Base-by-base conservation (phyloP, 2,888 invertebrate species). In the Cheilosia urbana region DNA sequence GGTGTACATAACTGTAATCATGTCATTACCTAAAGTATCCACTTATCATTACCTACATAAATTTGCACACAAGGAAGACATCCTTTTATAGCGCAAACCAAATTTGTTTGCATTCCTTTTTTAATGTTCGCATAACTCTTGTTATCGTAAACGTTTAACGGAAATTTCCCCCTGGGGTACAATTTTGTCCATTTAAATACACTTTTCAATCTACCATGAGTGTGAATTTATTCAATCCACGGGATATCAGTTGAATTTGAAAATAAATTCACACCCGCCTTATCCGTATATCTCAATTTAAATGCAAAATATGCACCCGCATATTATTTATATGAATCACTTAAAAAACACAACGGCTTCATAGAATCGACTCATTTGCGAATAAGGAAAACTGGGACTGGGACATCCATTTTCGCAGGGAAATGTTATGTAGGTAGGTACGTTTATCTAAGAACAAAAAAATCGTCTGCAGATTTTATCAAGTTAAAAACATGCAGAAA, bases 401-500 rank as follows among this genome's bases (percentile, higher is more conserved):
- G 15, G 4, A 51, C 21, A 51, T 2, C 4, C 13, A 2, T 24
- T 21, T 17, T 17, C 1, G 3, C 49, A 19, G 17, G 17, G 21
- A 13, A 21, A 2, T 15, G 13, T 9, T 21, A 4, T n/a, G 13
- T 19, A 21, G 17, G 47, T 1, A 9, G 4, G 7, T 7, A 7
- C 9, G 0, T 13, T 30, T 47, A 47, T 27, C 19, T 30, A 9
- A 49, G n/a, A 49, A 13, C 2, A 17, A 34, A 17, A 19, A 4
- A 17, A 17, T 4, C 9, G 21, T 24, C 37, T 24, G 3, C 2
- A 21, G 13, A 9, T 55, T 66, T 49, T 21, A 49, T 49, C 21
- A 53, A 66, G 34, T 55, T 30, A 68, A 55, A 45, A 24, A 13
- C 15, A 30, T 42, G 17, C 45, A 42, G 24, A 17, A 15, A 40